Base-by-base conservation (phyloP, 2,113 vertebrate genomes). In the Alligator mississippiensis region DNA sequence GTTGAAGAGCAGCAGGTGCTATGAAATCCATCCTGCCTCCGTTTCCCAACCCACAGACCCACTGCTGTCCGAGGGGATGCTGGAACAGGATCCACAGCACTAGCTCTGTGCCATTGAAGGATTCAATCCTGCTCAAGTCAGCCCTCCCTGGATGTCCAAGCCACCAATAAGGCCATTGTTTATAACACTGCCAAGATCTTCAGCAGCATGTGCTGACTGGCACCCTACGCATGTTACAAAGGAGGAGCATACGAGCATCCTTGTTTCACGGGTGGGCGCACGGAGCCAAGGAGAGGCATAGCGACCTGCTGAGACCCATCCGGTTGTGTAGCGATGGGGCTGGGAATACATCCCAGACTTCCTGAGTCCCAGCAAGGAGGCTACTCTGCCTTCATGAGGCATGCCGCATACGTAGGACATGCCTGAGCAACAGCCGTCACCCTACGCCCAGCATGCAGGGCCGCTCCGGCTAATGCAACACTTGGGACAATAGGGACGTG, bases 21-120 rank as follows among this genome's bases (percentile, higher is more conserved):
- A 64, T 70, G 30, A 30, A 24, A 16, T 4, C 19, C 2, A 13
- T 1, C 14, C 1, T 9, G 59, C 7, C 11, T 77, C 38, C 3
- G 64, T 38, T 11, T 3, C 55, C 28, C 3, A 1, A 47, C 47
- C 1, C 57, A 5, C 47, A 81, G 75, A 13, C 16, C 68, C 16
- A 3, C 1, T 3, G 11, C 25, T 0, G 4, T 68, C n/a, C 17
- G 61, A 22, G 34, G 30, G 16, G 25, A 6, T 5, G 30, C 5
- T 2, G 0, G n/a, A 68, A 22, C 22, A 30, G 2, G 54, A 1
- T 28, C 66, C 18, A 0, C 0, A 1, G 2, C 9, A 0, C 0
- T 4, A 59, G 30, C 9, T 90, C 19, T 62, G 6, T 21, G 16
- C 0, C 13, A 34, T 0, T 6, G 17, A 38, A 60, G 24, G 66